Base-by-base conservation (phyloP, 1,140 invertebrate genomes). In the Leptonema lineaticorne region DNA sequence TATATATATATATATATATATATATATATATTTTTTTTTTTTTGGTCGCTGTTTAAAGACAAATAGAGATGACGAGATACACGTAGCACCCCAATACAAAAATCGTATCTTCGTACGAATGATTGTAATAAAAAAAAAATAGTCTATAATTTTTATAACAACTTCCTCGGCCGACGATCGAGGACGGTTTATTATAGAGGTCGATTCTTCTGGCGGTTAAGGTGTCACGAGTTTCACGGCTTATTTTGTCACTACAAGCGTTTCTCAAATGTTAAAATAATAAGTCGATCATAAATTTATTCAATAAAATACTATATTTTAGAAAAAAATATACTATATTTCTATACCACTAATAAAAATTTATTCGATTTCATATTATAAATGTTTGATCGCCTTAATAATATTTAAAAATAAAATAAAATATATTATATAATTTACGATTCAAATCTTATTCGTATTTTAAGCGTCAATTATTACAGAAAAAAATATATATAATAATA, bases 131-230 rank as follows among this genome's bases (percentile, higher is more conserved):
- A 30, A 63, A 22, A 71, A 70, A 71, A 70, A 71, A 67, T 67
- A 63, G 41, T 41, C 65, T 71, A 37, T 71, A 71, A 71, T 71
- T 71, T 71, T 70, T 67, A 29, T 71, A 71, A 71, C 69, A 71
- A 71, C 69, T 71, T 71, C 69, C 69, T 71, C 60, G 29, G 56
- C 53, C 50, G 53, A 50, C 65, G 22, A 27, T 48, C 53, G 37
- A 37, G 56, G 65, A 64, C 64, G 66, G 65, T 29, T 62, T 56
- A 53, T 53, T 53, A 53, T 26, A 53, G 20, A 53, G 18, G 69
- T 64, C 68, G 68, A 62, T 71, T 64, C 53, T 65, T 62, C 62
- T 68, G 63, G 69, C 69, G 66, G 69, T 71, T 68, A 56, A 71
- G 69, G 69, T 71, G 69, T 71, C 69, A 71, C 69, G 69, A 71